Percentiles rank a stretch among this genome's conserved stretches.
Conservation (phyloP, 2,888 invertebrate genomes). For the Pogonocherus hispidulus region DNA sequence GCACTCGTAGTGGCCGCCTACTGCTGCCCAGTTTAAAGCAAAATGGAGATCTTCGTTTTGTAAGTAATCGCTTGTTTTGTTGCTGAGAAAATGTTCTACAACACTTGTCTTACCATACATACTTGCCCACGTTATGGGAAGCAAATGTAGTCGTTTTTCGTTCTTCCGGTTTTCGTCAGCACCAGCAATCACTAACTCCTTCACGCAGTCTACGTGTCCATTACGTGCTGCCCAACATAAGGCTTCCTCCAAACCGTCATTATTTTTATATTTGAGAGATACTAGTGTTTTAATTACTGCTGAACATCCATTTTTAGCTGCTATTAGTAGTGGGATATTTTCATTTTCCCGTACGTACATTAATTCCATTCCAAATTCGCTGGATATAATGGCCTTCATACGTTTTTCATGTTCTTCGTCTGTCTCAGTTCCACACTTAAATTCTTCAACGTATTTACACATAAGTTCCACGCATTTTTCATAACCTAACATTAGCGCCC, state of each 20-base stretch:
- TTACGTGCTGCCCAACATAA: neutral
- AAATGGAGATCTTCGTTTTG: slow-evolving; percentile 7
- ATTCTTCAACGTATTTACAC: neutral
- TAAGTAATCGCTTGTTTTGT: slow-evolving; percentile 1
- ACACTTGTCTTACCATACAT: slow-evolving; percentile 11
- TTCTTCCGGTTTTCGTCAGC: slow-evolving; percentile 10
- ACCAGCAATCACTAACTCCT: slow-evolving; percentile 4
- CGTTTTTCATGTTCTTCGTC: neutral
- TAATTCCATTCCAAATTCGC: slow-evolving; percentile 5
- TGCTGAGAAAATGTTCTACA: slow-evolving; percentile 4
- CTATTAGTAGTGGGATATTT: slow-evolving; percentile 22
- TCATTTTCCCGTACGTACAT: neutral
- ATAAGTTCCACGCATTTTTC: slow-evolving; percentile 3
- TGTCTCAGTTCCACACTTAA: neutral
- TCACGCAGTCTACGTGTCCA: slow-evolving; percentile 2
- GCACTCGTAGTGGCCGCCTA: slow-evolving; percentile 15
- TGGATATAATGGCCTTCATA: neutral
- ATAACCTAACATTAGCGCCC: slow-evolving; percentile 27
- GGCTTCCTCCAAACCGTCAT: slow-evolving; percentile 11
- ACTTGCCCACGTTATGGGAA: slow-evolving; percentile 26
- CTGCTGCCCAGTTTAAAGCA: slow-evolving; percentile 26
- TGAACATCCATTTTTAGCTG: slow-evolving; percentile 20
- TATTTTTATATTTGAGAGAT: neutral
- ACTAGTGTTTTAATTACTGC: neutral
- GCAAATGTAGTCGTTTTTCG: neutral